phyloP scores from a whole-genome alignment of 1,140 invertebrate genomes.

The Eupeodes corollae region DNA sequence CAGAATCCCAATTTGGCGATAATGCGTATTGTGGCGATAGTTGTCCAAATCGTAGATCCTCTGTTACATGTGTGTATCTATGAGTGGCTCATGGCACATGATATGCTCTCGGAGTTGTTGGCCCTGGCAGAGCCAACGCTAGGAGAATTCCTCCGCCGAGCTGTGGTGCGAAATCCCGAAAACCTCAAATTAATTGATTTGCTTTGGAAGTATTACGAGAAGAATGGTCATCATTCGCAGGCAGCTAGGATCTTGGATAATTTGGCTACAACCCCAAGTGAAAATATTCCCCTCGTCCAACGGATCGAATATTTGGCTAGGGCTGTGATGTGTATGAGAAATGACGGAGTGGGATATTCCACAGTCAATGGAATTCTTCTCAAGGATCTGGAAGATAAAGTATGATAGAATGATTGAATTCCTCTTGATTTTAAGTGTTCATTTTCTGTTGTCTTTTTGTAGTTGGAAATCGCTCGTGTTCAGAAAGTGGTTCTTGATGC shows the following conservation, averaged over 20 bases:
- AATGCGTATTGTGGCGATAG: constrained; percentile 39
- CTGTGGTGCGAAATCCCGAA: constrained; percentile 40
- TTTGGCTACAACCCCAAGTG: constrained; percentile 68
- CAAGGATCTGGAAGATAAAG: constrained; percentile 87
- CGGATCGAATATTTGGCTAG: constrained; percentile 83
- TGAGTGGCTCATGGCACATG: constrained; percentile 75
- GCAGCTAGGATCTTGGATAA: constrained; percentile 86
- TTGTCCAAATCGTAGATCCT: constrained; percentile 60
- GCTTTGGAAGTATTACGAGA: constrained; percentile 93
- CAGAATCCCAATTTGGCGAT: constrained; percentile 28
- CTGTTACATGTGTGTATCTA: constrained; percentile 83
- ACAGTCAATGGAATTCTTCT: constrained; percentile 73
- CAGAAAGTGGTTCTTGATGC: constrained; percentile 27
- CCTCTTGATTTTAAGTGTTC: constrained; percentile 2
- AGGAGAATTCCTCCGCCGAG: constrained; percentile 64
- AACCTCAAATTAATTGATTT: constrained; percentile 66
- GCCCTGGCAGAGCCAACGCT: constrained; percentile 67
- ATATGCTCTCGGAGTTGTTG: constrained; percentile 62
- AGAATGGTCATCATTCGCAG: constrained; percentile 77
- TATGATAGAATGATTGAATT: constrained; percentile 36
- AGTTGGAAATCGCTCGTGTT: constrained; percentile 34
- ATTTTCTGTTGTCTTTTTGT: constrained; percentile 8
- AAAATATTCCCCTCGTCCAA: constrained; percentile 51
- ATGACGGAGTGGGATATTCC: constrained; percentile 65
- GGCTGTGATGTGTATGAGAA: constrained; percentile 90